Conservation (phyloP, 2,888 invertebrate species). For the Caenorhabditis plicata region DNA sequence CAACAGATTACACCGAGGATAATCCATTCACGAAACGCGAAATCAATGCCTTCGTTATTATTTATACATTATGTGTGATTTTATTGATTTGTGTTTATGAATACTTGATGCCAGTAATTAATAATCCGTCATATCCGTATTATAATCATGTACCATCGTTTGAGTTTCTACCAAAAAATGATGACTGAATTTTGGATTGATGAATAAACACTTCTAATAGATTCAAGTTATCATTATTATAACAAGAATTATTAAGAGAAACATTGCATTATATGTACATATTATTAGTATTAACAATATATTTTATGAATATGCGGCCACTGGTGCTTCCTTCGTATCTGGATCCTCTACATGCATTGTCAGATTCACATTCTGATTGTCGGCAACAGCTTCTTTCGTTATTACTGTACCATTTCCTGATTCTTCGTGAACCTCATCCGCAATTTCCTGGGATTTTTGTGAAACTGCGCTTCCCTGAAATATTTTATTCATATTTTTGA, state of each 20-base stretch:
- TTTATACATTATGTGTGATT: conserved; percentile 42
- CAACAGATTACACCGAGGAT: conserved; percentile 42
- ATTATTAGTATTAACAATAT: no score
- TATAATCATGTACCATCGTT: conserved; percentile 40
- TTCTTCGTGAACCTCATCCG: background rate
- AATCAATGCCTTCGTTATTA: conserved; percentile 21
- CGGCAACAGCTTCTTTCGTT: background rate
- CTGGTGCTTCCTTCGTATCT: no score
- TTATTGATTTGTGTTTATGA: conserved; percentile 47
- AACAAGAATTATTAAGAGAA: no score
- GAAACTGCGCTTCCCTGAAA: background rate
- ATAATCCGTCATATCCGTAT: conserved; percentile 56
- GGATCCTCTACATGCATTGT: conserved; percentile 15
- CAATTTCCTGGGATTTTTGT: background rate
- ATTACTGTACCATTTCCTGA: background rate
- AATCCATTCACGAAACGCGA: conserved; percentile 38
- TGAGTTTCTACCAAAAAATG: conserved; percentile 11
- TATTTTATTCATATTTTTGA: conserved; percentile 4
- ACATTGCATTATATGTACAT: no score
- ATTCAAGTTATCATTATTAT: no score
- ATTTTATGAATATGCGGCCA: no score
- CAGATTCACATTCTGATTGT: conserved; percentile 13
- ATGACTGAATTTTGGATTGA: no score
- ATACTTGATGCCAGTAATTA: conserved; percentile 53
- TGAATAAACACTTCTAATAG: no score